Percentiles rank a stretch among this genome's conserved stretches.
Conservation (phyloP, 2,797 vertebrate genomes). For the Arnoldichthys spilopterus region DNA sequence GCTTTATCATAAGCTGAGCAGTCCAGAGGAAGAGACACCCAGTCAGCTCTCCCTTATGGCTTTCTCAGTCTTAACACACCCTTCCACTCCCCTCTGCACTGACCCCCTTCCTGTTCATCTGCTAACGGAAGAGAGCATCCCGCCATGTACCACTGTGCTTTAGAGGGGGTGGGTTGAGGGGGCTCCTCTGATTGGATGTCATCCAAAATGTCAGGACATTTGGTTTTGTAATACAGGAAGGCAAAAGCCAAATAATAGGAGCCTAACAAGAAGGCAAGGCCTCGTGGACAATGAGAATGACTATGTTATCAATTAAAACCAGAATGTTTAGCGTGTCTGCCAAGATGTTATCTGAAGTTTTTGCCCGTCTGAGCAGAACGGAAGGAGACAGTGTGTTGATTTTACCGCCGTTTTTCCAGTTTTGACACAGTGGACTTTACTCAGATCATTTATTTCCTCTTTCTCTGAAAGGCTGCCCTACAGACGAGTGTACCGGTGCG, state of each 20-base stretch:
- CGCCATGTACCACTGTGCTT: conserved; percentile 39
- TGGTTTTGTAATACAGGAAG: conserved; percentile 44
- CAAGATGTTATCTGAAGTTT: conserved; percentile 32
- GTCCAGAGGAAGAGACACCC: conserved; percentile 71
- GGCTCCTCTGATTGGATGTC: conserved; percentile 39
- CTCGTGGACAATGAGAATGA: conserved; percentile 26
- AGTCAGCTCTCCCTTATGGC: conserved; percentile 54
- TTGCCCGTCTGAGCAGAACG: conserved; percentile 3
- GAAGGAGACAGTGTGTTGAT: background rate
- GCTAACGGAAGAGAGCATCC: conserved; percentile 47
- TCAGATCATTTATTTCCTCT: conserved; percentile 16
- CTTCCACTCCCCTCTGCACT: conserved; percentile 34
- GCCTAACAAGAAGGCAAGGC: background rate
- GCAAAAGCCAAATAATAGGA: conserved; percentile 32
- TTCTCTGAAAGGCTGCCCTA: conserved; percentile 27
- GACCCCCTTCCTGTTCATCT: conserved; percentile 39
- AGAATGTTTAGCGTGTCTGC: conserved; percentile 40
- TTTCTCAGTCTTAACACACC: conserved; percentile 41
- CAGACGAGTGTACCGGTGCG: background rate
- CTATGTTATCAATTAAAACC: conserved; percentile 32
- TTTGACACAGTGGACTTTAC: conserved; percentile 18
- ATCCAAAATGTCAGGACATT: conserved; percentile 11
- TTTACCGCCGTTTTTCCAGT: background rate
- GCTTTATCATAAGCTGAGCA: conserved; percentile 74
- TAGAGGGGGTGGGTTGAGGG: conserved; percentile 7